phyloP scores from a whole-genome alignment of 2,113 vertebrate genomes.

The Leucosticte australis region DNA sequence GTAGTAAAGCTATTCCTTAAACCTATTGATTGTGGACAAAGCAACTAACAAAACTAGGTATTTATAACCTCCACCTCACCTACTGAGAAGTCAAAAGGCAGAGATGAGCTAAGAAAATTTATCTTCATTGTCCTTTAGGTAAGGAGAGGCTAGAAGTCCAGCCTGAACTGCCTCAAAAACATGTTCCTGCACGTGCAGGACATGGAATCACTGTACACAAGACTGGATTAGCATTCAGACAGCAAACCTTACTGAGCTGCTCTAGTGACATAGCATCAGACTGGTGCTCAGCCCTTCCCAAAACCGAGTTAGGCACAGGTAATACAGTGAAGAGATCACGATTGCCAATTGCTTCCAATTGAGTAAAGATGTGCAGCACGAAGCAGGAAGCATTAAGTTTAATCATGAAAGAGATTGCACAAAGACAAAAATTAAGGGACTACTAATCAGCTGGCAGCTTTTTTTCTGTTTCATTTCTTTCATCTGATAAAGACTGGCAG shows the following conservation, averaged over 20 bases:
- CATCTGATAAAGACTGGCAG: neutral
- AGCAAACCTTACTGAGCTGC: neutral
- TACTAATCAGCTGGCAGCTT: neutral
- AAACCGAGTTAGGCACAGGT: neutral
- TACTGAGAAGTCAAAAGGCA: neutral
- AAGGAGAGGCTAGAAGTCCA: neutral
- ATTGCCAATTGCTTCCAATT: neutral
- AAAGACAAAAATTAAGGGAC: neutral
- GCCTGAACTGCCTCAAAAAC: neutral
- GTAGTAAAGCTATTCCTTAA: neutral
- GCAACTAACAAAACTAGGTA: neutral
- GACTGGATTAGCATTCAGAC: rapidly evolving
- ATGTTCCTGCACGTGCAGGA: rapidly evolving
- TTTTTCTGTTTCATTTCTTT: neutral
- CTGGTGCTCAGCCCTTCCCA: neutral
- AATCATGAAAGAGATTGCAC: neutral
- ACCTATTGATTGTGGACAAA: neutral
- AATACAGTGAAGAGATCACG: neutral
- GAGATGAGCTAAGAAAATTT: neutral
- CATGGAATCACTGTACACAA: neutral
- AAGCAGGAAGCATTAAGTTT: neutral
- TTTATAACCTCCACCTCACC: neutral
- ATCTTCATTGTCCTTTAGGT: neutral
- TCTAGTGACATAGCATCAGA: neutral
- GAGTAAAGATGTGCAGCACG: neutral